Evolutionary conservation across 2,113 vertebrate species (phyloP), one percentile per base, ranked within the genome.

Genomic region (Lophura nycthemera): DNA sequence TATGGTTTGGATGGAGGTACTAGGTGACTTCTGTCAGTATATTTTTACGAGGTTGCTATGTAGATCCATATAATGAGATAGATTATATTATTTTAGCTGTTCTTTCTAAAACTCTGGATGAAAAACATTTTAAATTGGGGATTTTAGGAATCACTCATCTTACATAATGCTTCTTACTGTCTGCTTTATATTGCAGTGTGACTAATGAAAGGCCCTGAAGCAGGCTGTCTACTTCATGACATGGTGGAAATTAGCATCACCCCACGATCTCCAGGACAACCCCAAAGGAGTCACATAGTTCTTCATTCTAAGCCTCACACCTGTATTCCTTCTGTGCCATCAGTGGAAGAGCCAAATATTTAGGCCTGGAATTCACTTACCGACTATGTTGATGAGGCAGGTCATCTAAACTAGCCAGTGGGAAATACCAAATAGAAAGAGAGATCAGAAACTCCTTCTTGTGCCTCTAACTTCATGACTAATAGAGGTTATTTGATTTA

Each of bases 51-150:
- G 24, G 76, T 73, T 89, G 29, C 19, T 87, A 90, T 64, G 8
- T 47, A 80, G 36, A 56, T 73, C n/a, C 25, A 77, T 19, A 69
- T 82, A 83, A 90, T 61, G 47, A 80, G 38, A 42, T 8, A 5
- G 30, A 45, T 40, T 27, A 22, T 71, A 29, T 74, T 45, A 54
- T 85, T 95, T 89, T 89, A 87, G 59, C 50, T 84, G 18, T 56
- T 79, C 27, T 89, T 86, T 80, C 21, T 67, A 93, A 63, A 95
- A 85, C 89, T 83, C 12, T 32, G 83, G 32, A 70, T 18, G 17
- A 60, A 71, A 81, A 64, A 1, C 0, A 0, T 30, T 80, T 74
- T 1, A 0, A 54, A 47, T 25, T 24, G 43, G 34, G 24, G 3
- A 30, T 65, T 85, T 88, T 40, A 67, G 50, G 25, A 80, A 48